Conservation (phyloP, 2,888 invertebrate species). For the Syritta pipiens region DNA sequence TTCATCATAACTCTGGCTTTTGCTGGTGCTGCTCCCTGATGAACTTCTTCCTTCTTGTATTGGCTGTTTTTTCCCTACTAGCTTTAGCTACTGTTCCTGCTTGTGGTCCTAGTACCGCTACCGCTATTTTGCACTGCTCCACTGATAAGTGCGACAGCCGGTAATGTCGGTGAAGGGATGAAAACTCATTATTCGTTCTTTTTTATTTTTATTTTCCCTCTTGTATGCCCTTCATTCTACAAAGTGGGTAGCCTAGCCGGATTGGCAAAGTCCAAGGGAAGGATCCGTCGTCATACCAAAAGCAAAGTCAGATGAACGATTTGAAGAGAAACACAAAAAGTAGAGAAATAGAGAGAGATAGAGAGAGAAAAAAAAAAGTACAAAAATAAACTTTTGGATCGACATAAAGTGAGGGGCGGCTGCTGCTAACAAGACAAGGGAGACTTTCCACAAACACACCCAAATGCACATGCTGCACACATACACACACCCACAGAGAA, state of each 20-base stretch:
- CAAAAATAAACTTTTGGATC: conserved; percentile 44
- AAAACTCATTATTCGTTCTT: conserved; percentile 50
- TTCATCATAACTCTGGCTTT: conserved; percentile 2
- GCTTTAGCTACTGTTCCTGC: too few species aligned
- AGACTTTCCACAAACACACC: conserved; percentile 16
- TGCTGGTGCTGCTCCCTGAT: conserved; percentile 7
- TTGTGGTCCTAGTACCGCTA: conserved; percentile 3
- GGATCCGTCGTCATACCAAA: conserved; percentile 18
- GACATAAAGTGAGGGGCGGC: conserved; percentile 27
- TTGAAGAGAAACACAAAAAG: conserved; percentile 32
- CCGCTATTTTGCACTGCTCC: conserved; percentile 20
- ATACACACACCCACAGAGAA: background rate
- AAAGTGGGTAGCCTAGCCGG: conserved; percentile 17
- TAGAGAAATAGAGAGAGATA: too few species aligned
- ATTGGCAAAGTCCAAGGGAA: conserved; percentile 45
- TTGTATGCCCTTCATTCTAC: conserved; percentile 13
- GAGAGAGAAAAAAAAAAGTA: conserved; percentile 13
- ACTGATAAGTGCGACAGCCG: conserved; percentile 52
- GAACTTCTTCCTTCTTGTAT: conserved; percentile 21
- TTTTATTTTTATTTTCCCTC: conserved; percentile 15
- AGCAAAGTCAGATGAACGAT: conserved; percentile 48
- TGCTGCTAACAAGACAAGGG: conserved; percentile 30
- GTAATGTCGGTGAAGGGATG: conserved; percentile 46
- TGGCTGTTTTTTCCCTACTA: background rate
- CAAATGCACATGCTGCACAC: background rate